These are phyloP conservation scores for Thumatha senex DNA, from an alignment of 2,888 invertebrate genomes.

Conservation along the genomic window DNA sequence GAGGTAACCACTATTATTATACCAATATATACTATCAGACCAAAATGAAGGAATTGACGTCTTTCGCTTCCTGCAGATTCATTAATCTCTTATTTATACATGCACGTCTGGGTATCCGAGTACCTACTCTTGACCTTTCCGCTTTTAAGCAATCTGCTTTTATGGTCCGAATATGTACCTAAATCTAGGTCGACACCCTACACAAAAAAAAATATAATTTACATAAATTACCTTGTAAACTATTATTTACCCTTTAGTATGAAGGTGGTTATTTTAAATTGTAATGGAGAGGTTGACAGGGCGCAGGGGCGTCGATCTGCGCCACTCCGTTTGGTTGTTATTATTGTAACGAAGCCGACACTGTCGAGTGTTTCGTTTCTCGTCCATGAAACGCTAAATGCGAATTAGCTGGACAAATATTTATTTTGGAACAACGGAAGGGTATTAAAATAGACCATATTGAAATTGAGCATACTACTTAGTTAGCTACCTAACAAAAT, in stretches of 20 bases:
- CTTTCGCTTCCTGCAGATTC: no score
- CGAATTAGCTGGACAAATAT: constrained; percentile 81
- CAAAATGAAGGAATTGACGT: no score
- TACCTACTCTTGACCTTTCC: no score
- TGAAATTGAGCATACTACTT: constrained; percentile 32
- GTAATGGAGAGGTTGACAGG: constrained; percentile 37
- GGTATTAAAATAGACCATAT: constrained; percentile 65
- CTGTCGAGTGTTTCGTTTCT: constrained; percentile 77
- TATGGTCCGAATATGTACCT: no score
- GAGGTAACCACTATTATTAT: no score
- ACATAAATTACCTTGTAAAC: no score
- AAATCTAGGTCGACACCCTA: no score
- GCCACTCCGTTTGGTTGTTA: constrained; percentile 63
- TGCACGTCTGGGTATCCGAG: no score
- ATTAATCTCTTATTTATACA: no score
- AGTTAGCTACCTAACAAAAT: not conserved
- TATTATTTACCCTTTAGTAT: not conserved
- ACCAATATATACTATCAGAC: no score
- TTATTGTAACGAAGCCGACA: constrained; percentile 73
- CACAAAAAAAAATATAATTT: no score
- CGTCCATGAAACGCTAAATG: constrained; percentile 67
- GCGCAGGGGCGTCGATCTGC: constrained; percentile 37
- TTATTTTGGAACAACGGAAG: constrained; percentile 68
- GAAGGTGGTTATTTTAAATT: constrained; percentile 36
- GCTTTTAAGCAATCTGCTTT: no score